A percentile compares a stretch with the other conserved stretches of the same genome.
Evolutionary conservation across 2,113 vertebrate genomes (phyloP).

Genomic region (Trichechus manatus): DNA sequence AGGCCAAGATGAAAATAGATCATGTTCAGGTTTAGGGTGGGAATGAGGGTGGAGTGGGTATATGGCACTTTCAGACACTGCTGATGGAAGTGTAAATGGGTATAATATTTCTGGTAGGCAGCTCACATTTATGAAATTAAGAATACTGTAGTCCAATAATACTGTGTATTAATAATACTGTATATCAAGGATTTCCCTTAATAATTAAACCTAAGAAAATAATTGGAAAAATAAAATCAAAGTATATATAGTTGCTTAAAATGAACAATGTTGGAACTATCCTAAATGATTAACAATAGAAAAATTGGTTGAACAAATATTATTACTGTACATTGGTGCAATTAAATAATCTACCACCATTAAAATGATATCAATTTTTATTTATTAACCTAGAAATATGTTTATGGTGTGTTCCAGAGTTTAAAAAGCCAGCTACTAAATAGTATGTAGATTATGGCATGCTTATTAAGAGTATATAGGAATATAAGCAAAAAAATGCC

Average conservation of each 20-base stretch:
- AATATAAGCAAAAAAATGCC: conserved; percentile 28
- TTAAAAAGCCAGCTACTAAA: conserved; percentile 3
- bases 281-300: conserved; percentile 5
- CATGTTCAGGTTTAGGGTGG: neutral
- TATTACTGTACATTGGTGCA: neutral
- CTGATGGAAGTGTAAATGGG: neutral
- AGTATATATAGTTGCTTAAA: neutral
- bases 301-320: neutral
- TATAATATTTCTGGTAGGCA: neutral
- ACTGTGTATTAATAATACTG: neutral
- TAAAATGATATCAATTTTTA: conserved; percentile 34
- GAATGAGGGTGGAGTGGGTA: neutral
- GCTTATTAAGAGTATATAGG: neutral
- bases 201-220: conserved; percentile 56
- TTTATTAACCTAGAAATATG: conserved; percentile 3
- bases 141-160: neutral
- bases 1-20: conserved; percentile 18
- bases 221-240: conserved; percentile 16
- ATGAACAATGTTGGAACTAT: conserved; percentile 38
- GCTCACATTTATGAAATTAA: conserved; percentile 30
- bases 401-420: conserved; percentile 47
- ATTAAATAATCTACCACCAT: neutral
- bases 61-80: neutral
- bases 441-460: neutral
- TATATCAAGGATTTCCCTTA: conserved; percentile 6